Base-by-base conservation (phyloP, 1,140 invertebrate species). In the Pseudoatta argentina region DNA sequence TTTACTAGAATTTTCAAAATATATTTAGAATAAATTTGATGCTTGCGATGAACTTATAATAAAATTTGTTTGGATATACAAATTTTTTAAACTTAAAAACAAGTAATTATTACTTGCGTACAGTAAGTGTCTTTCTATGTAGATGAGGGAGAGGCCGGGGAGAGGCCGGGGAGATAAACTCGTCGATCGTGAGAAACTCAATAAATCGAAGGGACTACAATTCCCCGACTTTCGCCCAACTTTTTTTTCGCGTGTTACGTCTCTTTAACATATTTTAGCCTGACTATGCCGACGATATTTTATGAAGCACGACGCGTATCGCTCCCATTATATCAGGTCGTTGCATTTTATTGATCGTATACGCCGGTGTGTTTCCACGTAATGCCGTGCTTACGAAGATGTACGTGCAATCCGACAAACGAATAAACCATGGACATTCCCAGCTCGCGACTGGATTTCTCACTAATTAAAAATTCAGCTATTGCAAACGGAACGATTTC, bases 291-390 rank as follows among this genome's bases (percentile, higher is more conserved):
- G 69, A 2, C 79, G 66, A 63, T 83, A 83, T 75, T 83, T 83
- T 83, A 83, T 83, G 79, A 83, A 83, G 79, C 79, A 55, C 79
- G 55, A 83, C 79, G 79, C 79, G 79, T 83, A 83, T 83, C 79
- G 69, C 79, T 83, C 75, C 79, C 79, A 83, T 83, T 83, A 83
- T 83, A 83, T 83, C 79, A 83, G 79, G 79, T 83, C 79, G 79
- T 83, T 83, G 79, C 79, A 83, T 83, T 83, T 83, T 83, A 83
- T 83, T 83, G 79, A 83, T 83, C 79, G 79, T 75, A 10, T 10
- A 73, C 79, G 79, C 77, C 66, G 59, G 79, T 75, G 79, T 75
- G 79, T 75, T 83, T 83, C 79, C 79, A 83, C 71, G 79, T 83
- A 73, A 73, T 83, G 79, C 55, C 79, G 79, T 83, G 79, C 79